Percentiles rank a stretch among this genome's conserved stretches.
Conservation (phyloP, 1,140 invertebrate species). For the Thrips palmi region DNA sequence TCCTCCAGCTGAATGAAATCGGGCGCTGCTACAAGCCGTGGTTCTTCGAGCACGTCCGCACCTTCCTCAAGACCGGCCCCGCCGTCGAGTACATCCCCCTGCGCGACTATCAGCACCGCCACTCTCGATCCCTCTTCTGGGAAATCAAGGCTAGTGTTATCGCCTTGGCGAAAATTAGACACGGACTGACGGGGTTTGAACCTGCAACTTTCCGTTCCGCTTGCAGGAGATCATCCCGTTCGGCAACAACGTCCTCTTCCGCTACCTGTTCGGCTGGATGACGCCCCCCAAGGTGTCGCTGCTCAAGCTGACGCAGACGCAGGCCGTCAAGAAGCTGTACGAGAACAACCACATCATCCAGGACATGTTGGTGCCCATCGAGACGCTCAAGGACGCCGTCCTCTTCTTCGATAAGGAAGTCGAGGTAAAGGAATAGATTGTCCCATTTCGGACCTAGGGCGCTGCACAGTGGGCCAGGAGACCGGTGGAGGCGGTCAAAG, state of each 20-base stretch:
- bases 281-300: constrained; percentile 69
- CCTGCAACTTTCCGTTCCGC: background rate
- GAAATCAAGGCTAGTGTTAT: constrained; percentile 44
- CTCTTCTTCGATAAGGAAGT: constrained; percentile 46
- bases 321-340: constrained; percentile 51
- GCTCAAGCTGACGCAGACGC: constrained; percentile 61
- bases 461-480: too few species aligned
- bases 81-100: constrained; percentile 55
- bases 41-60: constrained; percentile 62
- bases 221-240: constrained; percentile 68
- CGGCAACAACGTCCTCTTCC: constrained; percentile 60
- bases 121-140: constrained; percentile 66
- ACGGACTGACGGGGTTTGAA: constrained; percentile 1
- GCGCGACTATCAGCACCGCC: constrained; percentile 64
- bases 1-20: constrained; percentile 46
- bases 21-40: constrained; percentile 65
- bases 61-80: constrained; percentile 24
- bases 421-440: constrained; percentile 28
- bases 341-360: constrained; percentile 65
- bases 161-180: constrained; percentile 1
- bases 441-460: background rate
- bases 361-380: constrained; percentile 63
- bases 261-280: constrained; percentile 57
- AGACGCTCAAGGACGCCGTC: constrained; percentile 37
- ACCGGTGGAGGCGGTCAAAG: too few species aligned